phyloP scores from a whole-genome alignment of 2,797 vertebrate species.

The Botia almorhae region DNA sequence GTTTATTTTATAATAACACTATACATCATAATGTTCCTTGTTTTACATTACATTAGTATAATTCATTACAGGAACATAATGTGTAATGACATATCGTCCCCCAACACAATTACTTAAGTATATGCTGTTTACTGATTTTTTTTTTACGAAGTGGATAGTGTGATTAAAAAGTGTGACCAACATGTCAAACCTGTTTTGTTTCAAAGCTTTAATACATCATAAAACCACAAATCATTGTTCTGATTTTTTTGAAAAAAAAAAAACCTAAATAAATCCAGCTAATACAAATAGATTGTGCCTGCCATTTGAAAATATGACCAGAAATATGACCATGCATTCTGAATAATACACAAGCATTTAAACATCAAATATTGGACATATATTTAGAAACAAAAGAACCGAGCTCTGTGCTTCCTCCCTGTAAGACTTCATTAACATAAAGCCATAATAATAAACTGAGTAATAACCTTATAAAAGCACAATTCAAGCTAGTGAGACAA shows the following conservation, averaged over 20 bases:
- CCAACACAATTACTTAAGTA: not conserved
- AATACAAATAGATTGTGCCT: not conserved
- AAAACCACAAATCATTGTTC: not conserved
- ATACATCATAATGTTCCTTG: not conserved
- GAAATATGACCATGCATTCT: not conserved
- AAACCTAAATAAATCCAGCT: not conserved
- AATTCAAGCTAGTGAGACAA: not conserved
- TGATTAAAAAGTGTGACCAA: not conserved
- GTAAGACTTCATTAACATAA: not conserved
- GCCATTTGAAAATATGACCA: not conserved
- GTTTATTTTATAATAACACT: constrained; percentile 18
- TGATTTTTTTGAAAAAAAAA: not conserved
- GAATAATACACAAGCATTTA: not conserved
- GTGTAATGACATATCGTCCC: not conserved
- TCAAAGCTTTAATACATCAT: not conserved
- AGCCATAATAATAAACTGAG: not conserved
- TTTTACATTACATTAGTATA: not conserved
- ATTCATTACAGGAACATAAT: constrained; percentile 11
- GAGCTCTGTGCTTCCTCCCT: not conserved
- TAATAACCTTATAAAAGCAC: constrained; percentile 34
- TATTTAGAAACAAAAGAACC: not conserved
- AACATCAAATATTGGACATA: not conserved
- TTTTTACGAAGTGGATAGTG: not conserved
- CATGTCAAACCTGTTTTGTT: not conserved
- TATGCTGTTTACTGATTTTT: too few relatives aligned